phyloP scores from a whole-genome alignment of 2,888 invertebrate species.

The Seladonia tumulorum region DNA sequence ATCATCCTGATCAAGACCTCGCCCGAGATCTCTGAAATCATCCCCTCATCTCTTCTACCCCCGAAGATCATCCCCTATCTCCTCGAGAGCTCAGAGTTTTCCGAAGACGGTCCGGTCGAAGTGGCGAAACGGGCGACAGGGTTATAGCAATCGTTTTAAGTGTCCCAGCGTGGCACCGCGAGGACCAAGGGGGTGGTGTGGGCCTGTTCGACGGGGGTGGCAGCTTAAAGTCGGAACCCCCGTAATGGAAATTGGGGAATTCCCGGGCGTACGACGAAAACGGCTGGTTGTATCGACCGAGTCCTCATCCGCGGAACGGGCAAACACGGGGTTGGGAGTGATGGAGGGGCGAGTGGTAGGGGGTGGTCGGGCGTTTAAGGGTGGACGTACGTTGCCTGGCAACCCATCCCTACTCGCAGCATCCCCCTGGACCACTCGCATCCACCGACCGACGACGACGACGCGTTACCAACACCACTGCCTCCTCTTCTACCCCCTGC shows the following conservation, averaged over 20 bases:
- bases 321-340: conserved; percentile 45
- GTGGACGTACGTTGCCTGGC: conserved; percentile 83
- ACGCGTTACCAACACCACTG: conserved; percentile 54
- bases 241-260: conserved; percentile 81
- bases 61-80: background rate
- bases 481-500: conserved; percentile 37
- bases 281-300: conserved; percentile 80
- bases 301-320: conserved; percentile 59
- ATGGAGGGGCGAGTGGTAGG: conserved; percentile 57
- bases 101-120: background rate
- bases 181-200: background rate
- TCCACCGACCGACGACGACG: conserved; percentile 39
- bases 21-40: background rate
- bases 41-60: background rate
- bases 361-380: conserved; percentile 77
- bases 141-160: conserved; percentile 65
- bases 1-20: background rate
- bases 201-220: conserved; percentile 16
- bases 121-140: conserved; percentile 23
- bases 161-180: conserved; percentile 47
- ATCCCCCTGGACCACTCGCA: conserved; percentile 71
- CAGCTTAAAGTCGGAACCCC: conserved; percentile 74
- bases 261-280: conserved; percentile 79
- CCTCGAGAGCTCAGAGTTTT: background rate
- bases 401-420: conserved; percentile 78